Evolutionary conservation across 2,797 vertebrate species (phyloP).

Genomic region (Rhincodon typus): DNA sequence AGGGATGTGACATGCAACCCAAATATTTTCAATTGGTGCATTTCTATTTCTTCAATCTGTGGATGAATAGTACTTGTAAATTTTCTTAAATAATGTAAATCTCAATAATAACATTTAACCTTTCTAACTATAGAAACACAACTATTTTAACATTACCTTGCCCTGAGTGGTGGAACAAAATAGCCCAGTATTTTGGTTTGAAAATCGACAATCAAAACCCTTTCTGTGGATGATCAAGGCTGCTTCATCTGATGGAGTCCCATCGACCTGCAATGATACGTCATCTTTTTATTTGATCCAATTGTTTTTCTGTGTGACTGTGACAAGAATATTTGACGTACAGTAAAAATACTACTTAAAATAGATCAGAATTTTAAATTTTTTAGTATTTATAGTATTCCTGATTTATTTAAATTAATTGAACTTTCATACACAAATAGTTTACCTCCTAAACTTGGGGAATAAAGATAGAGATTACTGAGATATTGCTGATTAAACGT

Average conservation of each 20-base stretch:
- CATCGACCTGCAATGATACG: constrained; percentile 59
- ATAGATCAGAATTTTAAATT: background rate
- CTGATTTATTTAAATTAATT: background rate
- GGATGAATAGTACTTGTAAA: background rate
- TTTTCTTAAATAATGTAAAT: background rate
- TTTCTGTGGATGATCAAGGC: constrained; percentile 83
- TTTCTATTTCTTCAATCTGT: background rate
- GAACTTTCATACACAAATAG: background rate
- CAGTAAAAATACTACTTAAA: background rate
- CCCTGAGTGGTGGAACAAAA: constrained; percentile 69
- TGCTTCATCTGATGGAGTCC: constrained; percentile 67
- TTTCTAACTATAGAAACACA: background rate
- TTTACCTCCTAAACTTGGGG: background rate
- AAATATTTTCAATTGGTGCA: background rate
- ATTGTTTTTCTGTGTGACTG: background rate
- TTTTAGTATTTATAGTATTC: background rate
- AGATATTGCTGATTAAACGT: background rate
- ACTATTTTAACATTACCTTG: constrained; percentile 57
- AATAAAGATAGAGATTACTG: background rate
- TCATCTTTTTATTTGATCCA: background rate
- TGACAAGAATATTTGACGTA: background rate
- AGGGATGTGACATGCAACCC: background rate
- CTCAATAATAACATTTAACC: background rate
- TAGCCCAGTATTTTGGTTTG: constrained; percentile 57
- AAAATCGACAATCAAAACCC: constrained; percentile 77